phyloP scores from a whole-genome alignment of 2,113 vertebrate species.

The Tympanuchus pallidicinctus region DNA sequence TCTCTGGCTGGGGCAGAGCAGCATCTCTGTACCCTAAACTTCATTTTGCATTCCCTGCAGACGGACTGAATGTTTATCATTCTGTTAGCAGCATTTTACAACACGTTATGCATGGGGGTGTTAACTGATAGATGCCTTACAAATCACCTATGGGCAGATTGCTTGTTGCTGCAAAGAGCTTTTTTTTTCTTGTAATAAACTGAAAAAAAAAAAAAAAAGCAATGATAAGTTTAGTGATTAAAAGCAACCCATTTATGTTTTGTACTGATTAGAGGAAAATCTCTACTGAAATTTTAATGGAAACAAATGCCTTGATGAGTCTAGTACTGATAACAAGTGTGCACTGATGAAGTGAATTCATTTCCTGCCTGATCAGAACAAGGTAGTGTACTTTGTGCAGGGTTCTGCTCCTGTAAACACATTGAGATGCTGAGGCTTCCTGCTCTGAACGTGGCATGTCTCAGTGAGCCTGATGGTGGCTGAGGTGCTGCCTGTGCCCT shows the following conservation, averaged over 20 bases:
- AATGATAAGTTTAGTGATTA: slow-evolving; percentile 6
- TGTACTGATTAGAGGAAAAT: slow-evolving; percentile 37
- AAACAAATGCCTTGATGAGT: slow-evolving; percentile 40
- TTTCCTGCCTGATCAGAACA: slow-evolving; percentile 2
- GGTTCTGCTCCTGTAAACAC: background rate
- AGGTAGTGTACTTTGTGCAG: background rate
- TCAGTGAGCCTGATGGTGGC: background rate
- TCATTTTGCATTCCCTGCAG: background rate
- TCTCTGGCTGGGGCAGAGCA: background rate
- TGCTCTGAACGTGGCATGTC: background rate
- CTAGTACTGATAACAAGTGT: background rate
- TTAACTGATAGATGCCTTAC: background rate
- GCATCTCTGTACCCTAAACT: background rate
- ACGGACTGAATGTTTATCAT: background rate
- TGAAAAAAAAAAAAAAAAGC: background rate
- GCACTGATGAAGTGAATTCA: background rate
- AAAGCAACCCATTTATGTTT: background rate
- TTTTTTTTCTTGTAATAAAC: background rate
- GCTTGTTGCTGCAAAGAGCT: background rate
- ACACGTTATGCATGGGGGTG: background rate
- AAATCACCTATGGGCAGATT: background rate
- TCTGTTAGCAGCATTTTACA: fast-evolving
- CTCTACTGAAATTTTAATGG: background rate
- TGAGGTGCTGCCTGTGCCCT: background rate
- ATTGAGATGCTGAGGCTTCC: background rate